Percentiles rank a stretch among this genome's conserved stretches.
These are phyloP conservation scores for Pseudocheirus occidentalis DNA, from an alignment of 2,797 vertebrate species.

Conservation along the genomic window DNA sequence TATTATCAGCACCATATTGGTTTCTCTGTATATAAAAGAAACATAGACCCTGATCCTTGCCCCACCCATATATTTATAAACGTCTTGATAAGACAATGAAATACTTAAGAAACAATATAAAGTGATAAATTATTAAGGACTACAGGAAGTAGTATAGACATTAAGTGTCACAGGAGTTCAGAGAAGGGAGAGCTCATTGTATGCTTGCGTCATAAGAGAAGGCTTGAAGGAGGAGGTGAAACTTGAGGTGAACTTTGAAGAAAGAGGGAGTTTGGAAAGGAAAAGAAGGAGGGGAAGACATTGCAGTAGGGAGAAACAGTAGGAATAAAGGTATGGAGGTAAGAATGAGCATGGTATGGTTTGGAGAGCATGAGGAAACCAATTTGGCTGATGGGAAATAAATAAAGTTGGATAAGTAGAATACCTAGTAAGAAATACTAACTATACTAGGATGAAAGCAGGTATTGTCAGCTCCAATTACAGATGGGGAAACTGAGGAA, in stretches of 20 bases:
- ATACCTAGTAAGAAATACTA: background rate
- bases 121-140: background rate
- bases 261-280: background rate
- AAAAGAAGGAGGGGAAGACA: background rate
- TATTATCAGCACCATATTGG: background rate
- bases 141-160: background rate
- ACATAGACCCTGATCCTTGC: background rate
- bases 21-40: background rate
- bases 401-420: background rate
- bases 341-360: background rate
- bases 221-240: background rate
- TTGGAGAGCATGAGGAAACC: background rate
- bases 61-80: background rate
- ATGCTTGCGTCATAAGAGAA: background rate
- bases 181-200: background rate
- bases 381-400: background rate
- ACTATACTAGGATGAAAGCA: background rate
- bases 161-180: background rate
- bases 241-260: background rate
- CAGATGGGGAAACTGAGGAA: background rate
- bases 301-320: background rate
- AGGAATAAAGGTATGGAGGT: background rate
- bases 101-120: background rate
- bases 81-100: background rate
- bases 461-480: background rate